Percentiles rank a stretch among this genome's conserved stretches.
Evolutionary conservation across 2,113 vertebrate genomes (phyloP).

Genomic region (Syngnathus scovelli): DNA sequence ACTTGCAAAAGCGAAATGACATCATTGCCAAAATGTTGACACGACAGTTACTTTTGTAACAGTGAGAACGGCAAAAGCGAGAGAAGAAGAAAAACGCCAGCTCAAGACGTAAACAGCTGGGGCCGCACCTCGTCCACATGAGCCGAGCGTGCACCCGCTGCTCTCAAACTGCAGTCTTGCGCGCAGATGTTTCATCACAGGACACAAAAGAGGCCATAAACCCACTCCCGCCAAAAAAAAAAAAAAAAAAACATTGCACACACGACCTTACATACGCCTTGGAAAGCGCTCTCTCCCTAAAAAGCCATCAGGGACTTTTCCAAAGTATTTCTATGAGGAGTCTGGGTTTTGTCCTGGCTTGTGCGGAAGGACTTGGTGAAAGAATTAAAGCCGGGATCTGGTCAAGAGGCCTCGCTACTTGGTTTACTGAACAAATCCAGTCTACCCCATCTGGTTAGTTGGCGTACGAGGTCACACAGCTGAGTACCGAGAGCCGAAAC

Average conservation of each 20-base stretch:
- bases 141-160: constrained; percentile 47
- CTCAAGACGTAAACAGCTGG: constrained; percentile 53
- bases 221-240: constrained; percentile 29
- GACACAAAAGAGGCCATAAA: constrained; percentile 62
- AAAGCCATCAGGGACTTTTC: constrained; percentile 61
- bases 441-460: constrained; percentile 33
- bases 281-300: constrained; percentile 47
- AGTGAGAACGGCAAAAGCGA: constrained; percentile 10
- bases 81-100: constrained; percentile 39
- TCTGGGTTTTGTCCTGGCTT: constrained; percentile 60
- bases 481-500: neutral
- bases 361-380: constrained; percentile 62
- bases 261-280: constrained; percentile 62
- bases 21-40: neutral
- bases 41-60: neutral
- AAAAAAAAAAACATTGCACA: constrained; percentile 50
- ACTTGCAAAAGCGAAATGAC: neutral
- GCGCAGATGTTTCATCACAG: constrained; percentile 67
- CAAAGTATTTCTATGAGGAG: constrained; percentile 64
- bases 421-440: constrained; percentile 36
- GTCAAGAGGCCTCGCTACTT: constrained; percentile 50
- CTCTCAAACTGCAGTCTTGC: constrained; percentile 42
- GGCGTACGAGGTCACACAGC: constrained; percentile 34
- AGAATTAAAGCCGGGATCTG: constrained; percentile 52
- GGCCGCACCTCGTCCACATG: constrained; percentile 48